Evolutionary conservation across 1,140 invertebrate species (phyloP), one percentile per base, ranked within the genome.

Genomic region (Drosophila pseudoananassae): DNA sequence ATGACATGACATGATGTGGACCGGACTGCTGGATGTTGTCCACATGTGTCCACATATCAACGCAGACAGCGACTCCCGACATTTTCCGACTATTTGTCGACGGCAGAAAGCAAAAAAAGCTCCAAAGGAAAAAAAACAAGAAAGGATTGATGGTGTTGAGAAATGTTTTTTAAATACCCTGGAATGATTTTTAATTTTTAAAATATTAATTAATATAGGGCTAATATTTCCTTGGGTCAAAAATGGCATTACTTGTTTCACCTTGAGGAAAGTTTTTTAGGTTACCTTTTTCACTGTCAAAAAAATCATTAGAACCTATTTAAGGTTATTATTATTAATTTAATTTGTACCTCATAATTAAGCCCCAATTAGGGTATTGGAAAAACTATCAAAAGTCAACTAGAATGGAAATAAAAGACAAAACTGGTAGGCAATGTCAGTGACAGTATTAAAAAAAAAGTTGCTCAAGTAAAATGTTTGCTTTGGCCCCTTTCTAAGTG

Each of bases 381-480:
- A 15, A 7, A 9, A 61, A 65, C 12, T 50, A 63, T n/a, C 54
- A 29, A 27, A 17, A 27, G 3, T 3, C 12, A 36, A n/a, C 25
- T 47, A 14, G 25, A 47, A 12, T 58, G 27, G 17, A 59, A 64
- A 63, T n/a, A 33, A 64, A 59, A 64, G 20, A 47, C 54, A 58
- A 29, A 46, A 43, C 40, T 20, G 43, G 43, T 3, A 46, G 43
- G 40, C 40, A 43, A 17, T 36, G 12, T 12, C 43, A 20, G 43
- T 33, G 31, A 52, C 68, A 50, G 27, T 49, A 49, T 45, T 43
- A 85, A 76, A 75, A 78, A 78, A 33, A 36, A 78, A 76, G 83
- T 82, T 88, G 58, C 75, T 87, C 75, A 87, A 87, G 83, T 83
- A 82, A 88, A 88, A 79, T 88, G 83, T 88, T 88, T 88, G 66